Base-by-base conservation (phyloP, 2,888 invertebrate species). In the Andrena flavipes region DNA sequence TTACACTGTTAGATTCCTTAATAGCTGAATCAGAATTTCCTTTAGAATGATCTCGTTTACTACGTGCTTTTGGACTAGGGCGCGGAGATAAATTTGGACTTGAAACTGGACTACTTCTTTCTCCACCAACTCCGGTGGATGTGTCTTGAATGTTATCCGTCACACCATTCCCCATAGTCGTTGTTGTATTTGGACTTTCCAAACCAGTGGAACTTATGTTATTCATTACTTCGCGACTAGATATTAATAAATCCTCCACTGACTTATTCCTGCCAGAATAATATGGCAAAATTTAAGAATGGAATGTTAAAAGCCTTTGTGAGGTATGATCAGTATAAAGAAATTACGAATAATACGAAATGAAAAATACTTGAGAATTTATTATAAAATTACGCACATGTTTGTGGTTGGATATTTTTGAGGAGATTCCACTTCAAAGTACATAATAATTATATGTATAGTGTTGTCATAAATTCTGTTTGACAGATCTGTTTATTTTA, bases 161-260 rank as follows among this genome's bases (percentile, higher is more conserved):
- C n/a, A 82, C 69, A 73, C 88, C 91, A 86, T 90, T 95, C 94
- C 94, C 95, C 86, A 94, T 93, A 76, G 95, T 95, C 76, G 93
- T 94, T 0, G 88, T 71, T 71, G 94, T 90, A 48, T 94, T 94
- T 84, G 95, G 95, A 87, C 94, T 94, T 82, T 94, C 92, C 83
- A 96, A 95, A 29, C 95, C 95, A 73, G 96, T 94, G 0, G 96
- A 96, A 89, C 95, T 96, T 89, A 96, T 96, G 91, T 96, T 96
- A 92, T 95, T 96, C 78, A 96, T 96, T 82, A 96, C 96, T 94
- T 96, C 96, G 91, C 96, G 96, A 77, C 96, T 96, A 85, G 96
- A 95, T 92, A 95, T 95, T 88, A 96, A 95, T 80, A 96, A 94
- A 91, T 96, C 96, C 91, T 96, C 96, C 91, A 96, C 96, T 10